A percentile compares a stretch with the other conserved stretches of the same genome.
Evolutionary conservation across 2,113 vertebrate genomes (phyloP).

Genomic region (Trochalopteron elliotii): DNA sequence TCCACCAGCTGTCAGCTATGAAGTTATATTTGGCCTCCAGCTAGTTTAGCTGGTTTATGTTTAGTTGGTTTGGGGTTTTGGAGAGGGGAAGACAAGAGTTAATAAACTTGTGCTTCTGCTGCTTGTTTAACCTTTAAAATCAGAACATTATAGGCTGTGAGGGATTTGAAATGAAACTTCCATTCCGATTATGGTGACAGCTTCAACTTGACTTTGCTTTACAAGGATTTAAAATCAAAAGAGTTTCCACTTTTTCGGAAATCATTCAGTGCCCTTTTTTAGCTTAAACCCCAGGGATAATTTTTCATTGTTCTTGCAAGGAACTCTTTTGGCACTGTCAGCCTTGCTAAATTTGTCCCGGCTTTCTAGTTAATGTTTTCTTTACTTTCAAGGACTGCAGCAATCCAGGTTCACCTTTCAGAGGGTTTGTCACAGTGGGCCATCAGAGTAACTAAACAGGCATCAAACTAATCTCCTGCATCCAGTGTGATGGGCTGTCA

Average conservation of each 20-base stretch:
- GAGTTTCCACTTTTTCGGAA: constrained; percentile 20
- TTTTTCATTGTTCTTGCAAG: constrained; percentile 1
- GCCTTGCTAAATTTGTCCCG: background rate
- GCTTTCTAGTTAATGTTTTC: background rate
- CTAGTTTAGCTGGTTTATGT: background rate
- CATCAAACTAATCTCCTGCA: background rate
- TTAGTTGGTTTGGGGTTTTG: background rate
- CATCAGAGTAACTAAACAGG: background rate
- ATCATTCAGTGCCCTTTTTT: background rate
- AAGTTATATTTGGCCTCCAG: background rate
- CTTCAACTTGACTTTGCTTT: constrained; percentile 62
- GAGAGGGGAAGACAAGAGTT: constrained; percentile 17
- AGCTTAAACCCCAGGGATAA: constrained; percentile 25
- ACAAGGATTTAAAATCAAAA: constrained; percentile 64
- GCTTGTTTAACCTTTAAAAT: constrained; percentile 72
- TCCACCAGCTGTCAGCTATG: background rate
- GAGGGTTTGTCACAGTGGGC: background rate
- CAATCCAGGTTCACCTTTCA: background rate
- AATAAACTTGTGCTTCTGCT: constrained; percentile 39
- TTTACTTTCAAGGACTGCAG: background rate
- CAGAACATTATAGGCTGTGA: constrained; percentile 46
- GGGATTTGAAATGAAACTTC: constrained; percentile 64
- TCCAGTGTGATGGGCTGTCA: rapidly evolving
- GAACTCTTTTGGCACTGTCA: background rate
- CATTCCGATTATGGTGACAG: background rate